Percentiles rank a stretch among this genome's conserved stretches.
phyloP scores from a whole-genome alignment of 1,140 invertebrate genomes.

The Melipona quadrifasciata region DNA sequence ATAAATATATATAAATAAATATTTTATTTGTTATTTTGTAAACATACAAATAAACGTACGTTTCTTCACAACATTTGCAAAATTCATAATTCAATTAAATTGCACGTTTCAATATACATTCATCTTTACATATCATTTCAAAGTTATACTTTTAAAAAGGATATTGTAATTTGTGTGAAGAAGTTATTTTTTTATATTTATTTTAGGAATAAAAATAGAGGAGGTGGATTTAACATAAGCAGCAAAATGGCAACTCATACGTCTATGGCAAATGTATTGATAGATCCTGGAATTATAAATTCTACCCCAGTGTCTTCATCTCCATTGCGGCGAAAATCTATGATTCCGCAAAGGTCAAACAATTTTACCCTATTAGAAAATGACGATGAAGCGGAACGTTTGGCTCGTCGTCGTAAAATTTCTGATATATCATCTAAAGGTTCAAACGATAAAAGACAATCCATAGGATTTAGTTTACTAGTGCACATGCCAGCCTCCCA shows the following conservation, averaged over 20 bases:
- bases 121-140: not conserved
- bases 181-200: not conserved
- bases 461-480: conserved; percentile 67
- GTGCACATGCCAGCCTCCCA: conserved; percentile 68
- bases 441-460: conserved; percentile 62
- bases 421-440: conserved; percentile 16
- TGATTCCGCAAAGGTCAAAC: conserved; percentile 29
- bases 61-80: not conserved
- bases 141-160: not conserved
- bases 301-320: conserved; percentile 41
- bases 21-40: not conserved
- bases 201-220: conserved; percentile 21
- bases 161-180: not conserved
- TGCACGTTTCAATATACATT: not conserved
- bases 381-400: conserved; percentile 77
- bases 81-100: not conserved
- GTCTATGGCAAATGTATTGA: conserved; percentile 39
- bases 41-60: not conserved
- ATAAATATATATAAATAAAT: not conserved
- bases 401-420: conserved; percentile 63
- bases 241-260: conserved; percentile 44
- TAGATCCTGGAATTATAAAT: conserved; percentile 17
- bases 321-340: conserved; percentile 67
- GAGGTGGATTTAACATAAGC: not conserved
- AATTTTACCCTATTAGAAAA: conserved; percentile 66